A percentile compares a stretch with the other conserved stretches of the same genome.
phyloP scores from a whole-genome alignment of 2,797 vertebrate species.

The Trachurus trachurus region DNA sequence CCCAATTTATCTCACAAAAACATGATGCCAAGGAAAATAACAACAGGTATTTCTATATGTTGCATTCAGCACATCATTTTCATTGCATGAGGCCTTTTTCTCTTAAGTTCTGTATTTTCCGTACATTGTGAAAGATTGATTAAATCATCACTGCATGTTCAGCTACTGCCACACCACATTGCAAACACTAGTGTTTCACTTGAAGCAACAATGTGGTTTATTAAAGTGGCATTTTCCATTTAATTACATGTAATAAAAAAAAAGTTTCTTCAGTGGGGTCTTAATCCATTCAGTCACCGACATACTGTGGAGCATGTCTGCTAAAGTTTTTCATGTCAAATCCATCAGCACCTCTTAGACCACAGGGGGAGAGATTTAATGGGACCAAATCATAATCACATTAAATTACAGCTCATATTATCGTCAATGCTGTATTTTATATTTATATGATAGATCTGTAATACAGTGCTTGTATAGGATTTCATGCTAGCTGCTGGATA shows the following conservation, averaged over 20 bases:
- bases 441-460: slow-evolving; percentile 45
- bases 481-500: slow-evolving; percentile 47
- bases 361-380: slow-evolving; percentile 45
- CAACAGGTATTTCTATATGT: slow-evolving; percentile 36
- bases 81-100: slow-evolving; percentile 14
- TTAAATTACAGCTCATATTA: slow-evolving; percentile 23
- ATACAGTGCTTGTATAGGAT: slow-evolving; percentile 38
- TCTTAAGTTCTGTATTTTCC: slow-evolving; percentile 30
- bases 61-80: slow-evolving; percentile 32
- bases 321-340: slow-evolving; percentile 30
- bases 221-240: slow-evolving; percentile 11
- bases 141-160: slow-evolving; percentile 22
- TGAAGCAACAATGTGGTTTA: slow-evolving; percentile 1
- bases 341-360: slow-evolving; percentile 16
- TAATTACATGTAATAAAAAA: slow-evolving; percentile 16
- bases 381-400: slow-evolving; percentile 28
- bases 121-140: slow-evolving; percentile 34
- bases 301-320: slow-evolving; percentile 13
- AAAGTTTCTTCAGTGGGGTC: background rate
- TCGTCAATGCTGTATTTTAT: slow-evolving; percentile 44
- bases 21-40: slow-evolving; percentile 56
- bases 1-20: slow-evolving; percentile 22
- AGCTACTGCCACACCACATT: slow-evolving; percentile 8
- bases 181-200: background rate
- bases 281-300: slow-evolving; percentile 12